Base-by-base conservation (phyloP, 1,140 invertebrate species). In the Papilio glaucus region DNA sequence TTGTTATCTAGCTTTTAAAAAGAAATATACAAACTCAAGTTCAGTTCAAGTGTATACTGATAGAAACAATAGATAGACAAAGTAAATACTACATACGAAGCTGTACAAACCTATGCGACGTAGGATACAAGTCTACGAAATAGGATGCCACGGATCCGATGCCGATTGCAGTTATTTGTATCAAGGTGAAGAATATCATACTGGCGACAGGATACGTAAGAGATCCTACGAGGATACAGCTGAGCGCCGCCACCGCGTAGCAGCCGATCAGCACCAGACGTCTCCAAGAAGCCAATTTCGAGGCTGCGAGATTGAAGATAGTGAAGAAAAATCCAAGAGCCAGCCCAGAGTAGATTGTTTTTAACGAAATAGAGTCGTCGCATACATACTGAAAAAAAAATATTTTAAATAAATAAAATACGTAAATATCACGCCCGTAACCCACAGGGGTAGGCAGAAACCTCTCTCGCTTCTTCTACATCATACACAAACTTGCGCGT, bases 101-200 rank as follows among this genome's bases (percentile, higher is more conserved):
- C 39, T 24, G 26, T 10, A 76, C 75, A 73, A 45, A 85, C 85
- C 85, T 84, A 38, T 79, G 77, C 29, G 78, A 72, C 15, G 85
- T 85, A 42, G 82, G 85, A 73, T 85, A 87, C 24, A 87, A 21
- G 68, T 85, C 83, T 18, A 85, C 84, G 42, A 85, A 85, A 72
- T 82, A 87, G 0, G 81, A 74, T 3, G 74, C 60, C 0, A 84
- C 57, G 12, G 73, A 77, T 15, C 81, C 82, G n/a, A 83, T 65
- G 7, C 84, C 81, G 8, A 87, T 13, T 0, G 77, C 72, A 7
- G 81, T 80, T 0, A 61, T 71, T 37, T 87, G 85, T 0, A 84
- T 71, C 21, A 87, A 26, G 0, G 72, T 72, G 26, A 83, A 87
- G 33, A 84, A 77, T 13, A 84, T 18, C 60, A 87, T 72, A 26